Evolutionary conservation across 2,113 vertebrate genomes (phyloP).

Genomic region (Theristicus caerulescens): DNA sequence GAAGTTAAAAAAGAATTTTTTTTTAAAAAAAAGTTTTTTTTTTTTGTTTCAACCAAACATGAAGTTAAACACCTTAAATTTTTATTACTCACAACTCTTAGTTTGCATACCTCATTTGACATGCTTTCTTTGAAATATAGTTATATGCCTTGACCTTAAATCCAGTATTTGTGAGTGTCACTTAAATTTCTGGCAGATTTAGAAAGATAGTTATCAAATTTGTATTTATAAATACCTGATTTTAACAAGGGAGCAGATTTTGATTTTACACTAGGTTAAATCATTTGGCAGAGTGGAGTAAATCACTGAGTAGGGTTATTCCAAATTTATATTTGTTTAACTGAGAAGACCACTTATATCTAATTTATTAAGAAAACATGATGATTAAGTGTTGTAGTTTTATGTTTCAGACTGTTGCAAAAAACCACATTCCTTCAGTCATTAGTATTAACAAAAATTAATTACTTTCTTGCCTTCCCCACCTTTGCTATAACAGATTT

Average conservation of each 20-base stretch:
- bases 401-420: not conserved
- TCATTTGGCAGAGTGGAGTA: not conserved
- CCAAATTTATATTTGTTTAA: not conserved
- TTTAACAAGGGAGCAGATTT: not conserved
- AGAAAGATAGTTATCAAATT: not conserved
- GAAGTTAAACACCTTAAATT: not conserved
- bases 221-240: not conserved
- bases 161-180: not conserved
- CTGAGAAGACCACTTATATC: not conserved
- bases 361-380: not conserved
- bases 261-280: not conserved
- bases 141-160: not conserved
- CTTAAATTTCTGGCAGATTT: not conserved
- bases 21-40: no score
- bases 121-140: not conserved
- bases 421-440: not conserved
- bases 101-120: not conserved
- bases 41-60: no score
- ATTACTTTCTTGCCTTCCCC: not conserved
- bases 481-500: not conserved
- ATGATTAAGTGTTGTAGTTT: not conserved
- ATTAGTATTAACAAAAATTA: not conserved
- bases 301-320: not conserved
- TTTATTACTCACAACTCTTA: not conserved
- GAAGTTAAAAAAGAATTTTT: not conserved